Conservation (phyloP, 2,113 vertebrate genomes). For the Petroica traversi region DNA sequence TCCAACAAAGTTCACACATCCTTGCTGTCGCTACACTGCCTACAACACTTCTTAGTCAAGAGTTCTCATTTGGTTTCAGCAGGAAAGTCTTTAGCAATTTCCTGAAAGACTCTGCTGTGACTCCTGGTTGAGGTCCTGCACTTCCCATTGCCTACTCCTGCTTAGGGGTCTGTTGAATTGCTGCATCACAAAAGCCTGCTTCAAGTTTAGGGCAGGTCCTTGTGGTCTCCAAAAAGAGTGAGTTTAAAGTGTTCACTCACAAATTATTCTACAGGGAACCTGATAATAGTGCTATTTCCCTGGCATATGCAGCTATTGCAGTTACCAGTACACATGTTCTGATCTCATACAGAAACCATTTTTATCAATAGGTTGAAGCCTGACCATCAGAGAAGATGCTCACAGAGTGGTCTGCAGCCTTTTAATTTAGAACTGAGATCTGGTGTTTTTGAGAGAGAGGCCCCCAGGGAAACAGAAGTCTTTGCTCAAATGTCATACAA, state of each 20-base stretch:
- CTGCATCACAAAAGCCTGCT: not conserved
- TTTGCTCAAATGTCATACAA: not conserved
- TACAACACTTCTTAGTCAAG: not conserved
- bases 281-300: not conserved
- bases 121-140: not conserved
- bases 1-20: not conserved
- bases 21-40: not conserved
- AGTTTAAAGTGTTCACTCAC: not conserved
- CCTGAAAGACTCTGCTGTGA: not conserved
- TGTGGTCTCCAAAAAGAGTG: not conserved
- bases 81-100: not conserved
- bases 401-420: not conserved
- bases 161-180: not conserved
- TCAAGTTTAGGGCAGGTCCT: not conserved
- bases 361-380: rapidly evolving
- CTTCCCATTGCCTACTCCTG: not conserved
- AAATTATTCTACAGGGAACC: not conserved
- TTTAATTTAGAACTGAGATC: not conserved
- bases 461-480: not conserved
- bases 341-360: not conserved
- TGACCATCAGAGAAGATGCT: not conserved
- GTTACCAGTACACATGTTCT: not conserved
- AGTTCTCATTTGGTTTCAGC: not conserved
- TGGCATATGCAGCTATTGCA: not conserved
- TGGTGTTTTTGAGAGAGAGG: not conserved